A percentile compares a stretch with the other conserved stretches of the same genome.
These are phyloP conservation scores for Alsophila aescularia DNA, from an alignment of 2,888 invertebrate species.

Conservation along the genomic window DNA sequence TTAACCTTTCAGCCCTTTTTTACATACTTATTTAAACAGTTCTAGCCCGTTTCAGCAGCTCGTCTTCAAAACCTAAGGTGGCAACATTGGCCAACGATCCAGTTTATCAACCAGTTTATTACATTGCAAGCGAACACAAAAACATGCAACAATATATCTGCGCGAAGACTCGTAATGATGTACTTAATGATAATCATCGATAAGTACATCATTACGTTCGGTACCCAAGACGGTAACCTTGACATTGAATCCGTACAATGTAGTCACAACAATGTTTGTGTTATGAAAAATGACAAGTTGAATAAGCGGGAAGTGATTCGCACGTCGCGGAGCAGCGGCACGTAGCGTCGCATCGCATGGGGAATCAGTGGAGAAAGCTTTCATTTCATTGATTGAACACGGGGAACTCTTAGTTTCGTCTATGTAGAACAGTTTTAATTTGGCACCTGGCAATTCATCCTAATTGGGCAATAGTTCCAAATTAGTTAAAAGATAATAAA, in stretches of 20 bases:
- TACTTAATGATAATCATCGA: too few relatives aligned
- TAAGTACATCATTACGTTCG: constrained; percentile 31
- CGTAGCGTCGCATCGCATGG: neutral
- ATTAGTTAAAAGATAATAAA: too few relatives aligned
- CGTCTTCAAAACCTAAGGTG: too few relatives aligned
- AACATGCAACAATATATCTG: constrained; percentile 22
- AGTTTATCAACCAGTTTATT: constrained; percentile 38
- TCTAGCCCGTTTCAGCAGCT: too few relatives aligned
- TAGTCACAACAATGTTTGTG: constrained; percentile 7
- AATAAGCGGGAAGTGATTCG: neutral
- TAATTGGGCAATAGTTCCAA: too few relatives aligned
- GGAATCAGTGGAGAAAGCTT: too few relatives aligned
- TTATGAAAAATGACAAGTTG: neutral
- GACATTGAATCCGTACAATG: constrained; percentile 38
- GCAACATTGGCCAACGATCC: constrained; percentile 4
- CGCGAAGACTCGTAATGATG: constrained; percentile 19
- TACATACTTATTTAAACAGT: neutral
- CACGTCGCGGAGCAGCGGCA: neutral
- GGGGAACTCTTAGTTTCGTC: too few relatives aligned
- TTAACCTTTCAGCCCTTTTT: too few relatives aligned
- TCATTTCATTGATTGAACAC: too few relatives aligned
- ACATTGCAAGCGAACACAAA: constrained; percentile 40
- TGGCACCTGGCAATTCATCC: too few relatives aligned
- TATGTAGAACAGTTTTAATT: too few relatives aligned
- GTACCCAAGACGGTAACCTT: constrained; percentile 42